Conservation (phyloP, 2,797 vertebrate species). For the Parauchenoglanis punctatus region DNA sequence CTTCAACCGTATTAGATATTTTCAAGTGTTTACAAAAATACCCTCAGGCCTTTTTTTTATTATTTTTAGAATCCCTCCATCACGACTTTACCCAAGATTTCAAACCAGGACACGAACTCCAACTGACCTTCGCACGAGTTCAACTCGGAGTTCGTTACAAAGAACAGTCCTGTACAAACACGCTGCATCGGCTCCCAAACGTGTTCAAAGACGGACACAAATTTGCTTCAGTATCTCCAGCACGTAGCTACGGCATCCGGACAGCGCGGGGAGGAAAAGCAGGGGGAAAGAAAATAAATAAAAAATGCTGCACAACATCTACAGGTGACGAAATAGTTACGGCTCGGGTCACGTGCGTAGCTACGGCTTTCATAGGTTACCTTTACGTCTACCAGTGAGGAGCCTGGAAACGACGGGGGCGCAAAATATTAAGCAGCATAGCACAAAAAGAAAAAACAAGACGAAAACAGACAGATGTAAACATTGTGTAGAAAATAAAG, state of each 20-base stretch:
- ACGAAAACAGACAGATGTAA: constrained; percentile 66
- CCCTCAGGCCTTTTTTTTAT: constrained; percentile 21
- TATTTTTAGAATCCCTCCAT: background rate
- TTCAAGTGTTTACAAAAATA: constrained; percentile 60
- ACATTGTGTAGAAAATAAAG: constrained; percentile 61
- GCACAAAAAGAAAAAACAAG: background rate
- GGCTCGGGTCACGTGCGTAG: constrained; percentile 24
- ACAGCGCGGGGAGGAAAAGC: background rate
- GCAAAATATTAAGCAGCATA: constrained; percentile 20
- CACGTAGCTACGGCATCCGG: constrained; percentile 54
- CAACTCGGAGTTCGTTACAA: constrained; percentile 39
- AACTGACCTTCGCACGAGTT: constrained; percentile 36
- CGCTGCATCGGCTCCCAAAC: background rate
- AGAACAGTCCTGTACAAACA: constrained; percentile 29
- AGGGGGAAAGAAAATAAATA: background rate
- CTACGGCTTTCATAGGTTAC: constrained; percentile 75
- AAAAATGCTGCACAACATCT: background rate
- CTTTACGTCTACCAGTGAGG: constrained; percentile 51
- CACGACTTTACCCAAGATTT: background rate
- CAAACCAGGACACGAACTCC: background rate
- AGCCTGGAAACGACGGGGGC: constrained; percentile 28
- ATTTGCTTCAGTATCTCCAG: constrained; percentile 66
- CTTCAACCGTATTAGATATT: constrained; percentile 52
- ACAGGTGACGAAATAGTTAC: constrained; percentile 12
- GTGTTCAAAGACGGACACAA: constrained; percentile 57